phyloP scores from a whole-genome alignment of 2,113 vertebrate genomes.

The Proteles cristata region DNA sequence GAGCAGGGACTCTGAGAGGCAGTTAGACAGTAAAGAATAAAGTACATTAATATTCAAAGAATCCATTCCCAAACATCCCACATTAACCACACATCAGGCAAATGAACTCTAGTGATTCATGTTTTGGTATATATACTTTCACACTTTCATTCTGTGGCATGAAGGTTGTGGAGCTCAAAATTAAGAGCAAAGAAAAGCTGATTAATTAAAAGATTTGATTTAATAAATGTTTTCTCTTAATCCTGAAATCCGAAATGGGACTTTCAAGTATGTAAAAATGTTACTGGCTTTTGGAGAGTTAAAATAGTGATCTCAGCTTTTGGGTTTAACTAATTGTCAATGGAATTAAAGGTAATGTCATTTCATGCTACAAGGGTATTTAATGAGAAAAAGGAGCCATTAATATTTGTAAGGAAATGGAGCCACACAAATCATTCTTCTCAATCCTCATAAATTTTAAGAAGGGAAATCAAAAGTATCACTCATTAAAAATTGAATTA shows the following conservation, averaged over 20 bases:
- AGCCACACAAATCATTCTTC: not conserved
- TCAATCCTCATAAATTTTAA: conserved; percentile 5
- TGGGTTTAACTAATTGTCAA: not conserved
- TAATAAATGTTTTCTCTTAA: not conserved
- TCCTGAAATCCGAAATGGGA: not conserved
- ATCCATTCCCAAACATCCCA: not conserved
- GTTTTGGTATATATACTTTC: not conserved
- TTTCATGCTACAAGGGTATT: not conserved
- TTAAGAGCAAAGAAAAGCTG: not conserved
- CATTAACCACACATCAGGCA: not conserved
- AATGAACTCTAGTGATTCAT: not conserved
- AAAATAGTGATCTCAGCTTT: conserved; percentile 32
- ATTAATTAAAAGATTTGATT: not conserved
- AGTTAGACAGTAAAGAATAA: not conserved
- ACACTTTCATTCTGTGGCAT: not conserved
- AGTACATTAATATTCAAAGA: not conserved
- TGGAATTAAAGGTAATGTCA: not conserved
- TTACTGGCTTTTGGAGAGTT: not conserved
- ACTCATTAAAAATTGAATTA: not conserved
- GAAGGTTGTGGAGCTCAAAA: conserved; percentile 4
- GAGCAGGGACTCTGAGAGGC: not conserved
- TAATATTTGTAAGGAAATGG: conserved; percentile 15
- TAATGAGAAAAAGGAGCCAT: conserved; percentile 23
- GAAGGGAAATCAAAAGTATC: not conserved
- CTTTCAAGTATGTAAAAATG: not conserved